These are phyloP conservation scores for Muscidifurax raptorellus DNA, from an alignment of 1,140 invertebrate genomes.

Conservation along the genomic window DNA sequence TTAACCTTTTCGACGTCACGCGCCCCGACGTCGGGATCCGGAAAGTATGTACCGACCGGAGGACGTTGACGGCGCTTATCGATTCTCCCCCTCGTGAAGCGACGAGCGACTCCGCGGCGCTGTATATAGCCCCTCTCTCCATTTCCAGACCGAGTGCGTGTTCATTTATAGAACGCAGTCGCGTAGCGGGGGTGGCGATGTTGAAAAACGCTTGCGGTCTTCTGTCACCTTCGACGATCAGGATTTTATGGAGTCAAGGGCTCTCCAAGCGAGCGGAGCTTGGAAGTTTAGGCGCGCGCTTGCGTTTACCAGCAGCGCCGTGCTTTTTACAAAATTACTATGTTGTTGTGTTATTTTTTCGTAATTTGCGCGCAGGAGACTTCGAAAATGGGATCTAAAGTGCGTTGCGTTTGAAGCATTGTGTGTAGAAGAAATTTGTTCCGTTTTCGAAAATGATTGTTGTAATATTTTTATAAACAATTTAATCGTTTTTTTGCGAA, in stretches of 20 bases:
- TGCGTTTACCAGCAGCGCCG: background rate
- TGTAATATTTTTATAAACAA: background rate
- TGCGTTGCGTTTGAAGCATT: too few relatives aligned
- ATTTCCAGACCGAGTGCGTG: constrained; percentile 9
- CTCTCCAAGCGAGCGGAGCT: background rate
- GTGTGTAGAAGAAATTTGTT: background rate
- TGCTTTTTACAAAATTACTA: background rate
- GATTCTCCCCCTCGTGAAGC: constrained; percentile 8
- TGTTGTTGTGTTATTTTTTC: too few relatives aligned
- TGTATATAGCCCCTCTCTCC: background rate
- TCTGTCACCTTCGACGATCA: constrained; percentile 66
- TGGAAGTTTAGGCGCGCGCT: background rate
- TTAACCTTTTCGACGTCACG: constrained; percentile 73
- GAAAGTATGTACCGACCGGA: constrained; percentile 56
- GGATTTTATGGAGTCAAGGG: constrained; percentile 60
- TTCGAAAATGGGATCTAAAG: background rate
- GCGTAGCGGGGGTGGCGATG: constrained; percentile 58
- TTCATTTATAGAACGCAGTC: constrained; percentile 52
- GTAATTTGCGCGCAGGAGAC: too few relatives aligned
- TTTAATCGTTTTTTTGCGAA: background rate
- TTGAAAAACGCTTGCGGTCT: constrained; percentile 67
- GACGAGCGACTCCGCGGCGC: background rate
- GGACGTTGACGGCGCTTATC: background rate
- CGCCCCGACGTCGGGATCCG: constrained; percentile 67
- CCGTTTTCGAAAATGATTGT: too few relatives aligned